Conservation (phyloP, 2,113 vertebrate genomes). For the Dipodomys stephensi region DNA sequence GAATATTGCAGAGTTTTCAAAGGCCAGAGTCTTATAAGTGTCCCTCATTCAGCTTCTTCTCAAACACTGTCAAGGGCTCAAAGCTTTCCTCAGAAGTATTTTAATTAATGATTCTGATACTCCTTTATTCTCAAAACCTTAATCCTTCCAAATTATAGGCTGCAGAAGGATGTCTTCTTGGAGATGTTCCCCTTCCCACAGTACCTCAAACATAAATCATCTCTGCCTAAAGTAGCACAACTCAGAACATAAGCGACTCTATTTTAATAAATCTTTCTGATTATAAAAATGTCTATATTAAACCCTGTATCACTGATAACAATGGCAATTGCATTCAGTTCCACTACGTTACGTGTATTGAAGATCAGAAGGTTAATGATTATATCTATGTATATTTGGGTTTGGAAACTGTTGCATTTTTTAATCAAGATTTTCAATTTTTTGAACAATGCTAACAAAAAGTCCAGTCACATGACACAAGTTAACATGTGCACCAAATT, state of each 20-base stretch:
- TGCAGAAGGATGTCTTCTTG: neutral
- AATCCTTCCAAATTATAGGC: neutral
- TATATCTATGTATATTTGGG: neutral
- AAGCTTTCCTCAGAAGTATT: accelerated
- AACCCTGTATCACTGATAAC: neutral
- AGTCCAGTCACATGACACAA: neutral
- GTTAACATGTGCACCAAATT: neutral
- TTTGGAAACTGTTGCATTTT: slow-evolving; percentile 5
- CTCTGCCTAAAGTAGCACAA: neutral
- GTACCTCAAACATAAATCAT: neutral
- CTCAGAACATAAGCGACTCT: neutral
- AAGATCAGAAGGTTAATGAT: neutral
- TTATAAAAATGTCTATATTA: neutral
- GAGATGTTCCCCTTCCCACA: accelerated
- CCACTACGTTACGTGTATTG: neutral
- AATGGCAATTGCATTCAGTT: neutral
- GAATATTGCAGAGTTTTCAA: neutral
- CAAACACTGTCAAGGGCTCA: no score
- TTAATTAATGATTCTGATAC: neutral
- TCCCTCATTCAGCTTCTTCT: neutral
- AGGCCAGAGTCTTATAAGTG: neutral
- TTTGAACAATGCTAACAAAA: slow-evolving; percentile 22
- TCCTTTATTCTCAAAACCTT: neutral
- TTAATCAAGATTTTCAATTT: neutral
- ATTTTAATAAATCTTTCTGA: neutral